Percentiles rank a stretch among this genome's conserved stretches.
Conservation (phyloP, 2,113 vertebrate species). For the Bos taurus region ARS-UCD2.0 NC_037357.1:138175501-138176000, state of each 20-base stretch:
- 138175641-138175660: background rate
- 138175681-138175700: background rate
- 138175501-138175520: background rate
- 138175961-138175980: background rate
- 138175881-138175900: background rate
- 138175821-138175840: background rate
- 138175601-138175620: background rate
- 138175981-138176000: background rate
- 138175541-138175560: background rate
- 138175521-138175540: background rate
- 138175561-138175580: background rate
- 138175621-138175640: fast-evolving
- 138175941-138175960: background rate
- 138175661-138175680: background rate
- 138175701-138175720: background rate
- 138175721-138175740: background rate
- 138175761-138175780: background rate
- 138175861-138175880: background rate
- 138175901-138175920: background rate
- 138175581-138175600: background rate
- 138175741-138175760: background rate
- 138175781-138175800: background rate
- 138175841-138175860: background rate
- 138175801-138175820: background rate
- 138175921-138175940: background rate